Conservation (phyloP, 2,888 invertebrate species). For the Acholoe squamosa region DNA sequence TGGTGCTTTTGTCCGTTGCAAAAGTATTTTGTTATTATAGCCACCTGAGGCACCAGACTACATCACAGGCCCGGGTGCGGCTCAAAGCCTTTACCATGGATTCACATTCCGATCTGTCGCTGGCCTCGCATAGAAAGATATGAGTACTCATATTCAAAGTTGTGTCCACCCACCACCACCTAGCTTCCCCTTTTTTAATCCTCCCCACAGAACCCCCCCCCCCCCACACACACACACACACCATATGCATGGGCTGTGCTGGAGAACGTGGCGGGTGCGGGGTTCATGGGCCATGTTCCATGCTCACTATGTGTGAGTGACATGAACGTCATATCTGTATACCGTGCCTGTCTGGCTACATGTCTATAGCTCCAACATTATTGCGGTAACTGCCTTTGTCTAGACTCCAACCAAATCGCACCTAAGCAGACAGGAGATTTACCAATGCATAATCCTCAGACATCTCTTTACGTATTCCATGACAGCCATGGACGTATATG, state of each 20-base stretch:
- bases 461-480: background rate
- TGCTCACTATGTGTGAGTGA: background rate
- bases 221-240: background rate
- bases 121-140: background rate
- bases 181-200: background rate
- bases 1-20: too few relatives aligned
- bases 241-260: background rate
- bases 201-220: background rate
- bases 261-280: background rate
- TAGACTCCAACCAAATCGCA: background rate
- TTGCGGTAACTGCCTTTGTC: conserved; percentile 38
- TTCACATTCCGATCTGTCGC: conserved; percentile 26
- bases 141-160: background rate
- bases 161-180: background rate
- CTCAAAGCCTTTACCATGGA: background rate
- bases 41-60: too few relatives aligned
- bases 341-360: background rate
- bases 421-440: background rate
- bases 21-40: too few relatives aligned
- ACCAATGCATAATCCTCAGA: background rate
- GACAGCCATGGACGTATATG: background rate
- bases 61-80: background rate
- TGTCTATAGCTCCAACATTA: background rate
- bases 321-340: background rate
- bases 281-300: background rate